Percentiles rank a stretch among this genome's conserved stretches.
These are phyloP conservation scores for Anoncus sp. DNA, from an alignment of 2,888 invertebrate species.

Conservation along the genomic window DNA sequence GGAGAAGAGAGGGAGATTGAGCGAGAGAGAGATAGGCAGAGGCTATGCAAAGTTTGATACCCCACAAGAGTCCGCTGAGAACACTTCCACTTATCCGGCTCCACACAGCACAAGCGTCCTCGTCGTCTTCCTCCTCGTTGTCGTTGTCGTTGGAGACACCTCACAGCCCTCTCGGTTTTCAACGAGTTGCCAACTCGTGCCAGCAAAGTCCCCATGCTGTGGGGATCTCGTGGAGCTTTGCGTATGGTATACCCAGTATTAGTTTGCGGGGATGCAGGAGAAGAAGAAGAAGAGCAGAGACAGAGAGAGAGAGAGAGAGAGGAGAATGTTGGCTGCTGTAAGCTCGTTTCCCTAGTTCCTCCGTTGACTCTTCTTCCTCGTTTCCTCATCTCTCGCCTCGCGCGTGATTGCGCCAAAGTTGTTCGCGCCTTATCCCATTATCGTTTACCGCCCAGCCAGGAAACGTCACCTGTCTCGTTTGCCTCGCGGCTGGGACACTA, in stretches of 20 bases:
- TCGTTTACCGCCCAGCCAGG: slow-evolving; percentile 60
- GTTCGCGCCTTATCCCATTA: slow-evolving; percentile 63
- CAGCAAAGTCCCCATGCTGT: slow-evolving; percentile 53
- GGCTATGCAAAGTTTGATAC: slow-evolving; percentile 58
- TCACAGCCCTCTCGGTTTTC: slow-evolving; percentile 60
- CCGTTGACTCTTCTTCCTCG: slow-evolving; percentile 46
- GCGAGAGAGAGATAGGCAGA: slow-evolving; percentile 3
- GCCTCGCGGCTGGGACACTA: slow-evolving; percentile 50
- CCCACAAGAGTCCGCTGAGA: slow-evolving; percentile 55
- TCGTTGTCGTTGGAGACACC: slow-evolving; percentile 59
- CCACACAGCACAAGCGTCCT: slow-evolving; percentile 46
- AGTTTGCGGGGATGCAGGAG: slow-evolving; percentile 51
- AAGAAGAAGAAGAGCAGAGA: slow-evolving; percentile 15
- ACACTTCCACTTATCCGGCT: slow-evolving; percentile 62
- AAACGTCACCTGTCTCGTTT: slow-evolving; percentile 63
- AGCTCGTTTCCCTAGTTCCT: slow-evolving; percentile 51
- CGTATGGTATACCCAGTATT: slow-evolving; percentile 59
- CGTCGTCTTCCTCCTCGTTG: slow-evolving; percentile 26
- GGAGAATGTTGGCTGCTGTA: slow-evolving; percentile 43
- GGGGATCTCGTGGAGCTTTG: slow-evolving; percentile 57
- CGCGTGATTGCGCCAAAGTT: slow-evolving; percentile 64
- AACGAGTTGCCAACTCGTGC: slow-evolving; percentile 64
- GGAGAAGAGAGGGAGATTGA: slow-evolving; percentile 7
- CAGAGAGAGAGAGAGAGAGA: slow-evolving; percentile 29
- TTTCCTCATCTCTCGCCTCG: slow-evolving; percentile 52